These are phyloP conservation scores for Acyrthosiphon pisum DNA, from an alignment of 1,140 invertebrate genomes.

Conservation along the genomic window DNA sequence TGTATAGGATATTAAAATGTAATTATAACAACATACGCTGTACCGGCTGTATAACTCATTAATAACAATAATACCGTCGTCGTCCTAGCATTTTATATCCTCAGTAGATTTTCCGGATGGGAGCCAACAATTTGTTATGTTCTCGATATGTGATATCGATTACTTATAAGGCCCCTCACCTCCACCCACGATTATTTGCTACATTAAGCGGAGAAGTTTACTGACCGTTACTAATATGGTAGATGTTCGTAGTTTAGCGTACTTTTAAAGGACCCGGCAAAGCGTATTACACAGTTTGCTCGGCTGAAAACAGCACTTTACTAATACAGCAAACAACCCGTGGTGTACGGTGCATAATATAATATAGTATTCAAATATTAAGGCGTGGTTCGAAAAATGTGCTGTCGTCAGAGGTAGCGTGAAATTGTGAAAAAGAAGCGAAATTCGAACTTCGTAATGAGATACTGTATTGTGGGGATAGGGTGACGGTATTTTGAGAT, in stretches of 20 bases:
- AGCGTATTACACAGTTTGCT: not conserved
- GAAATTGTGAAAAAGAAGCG: not conserved
- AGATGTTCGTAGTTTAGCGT: not conserved
- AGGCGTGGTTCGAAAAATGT: not conserved
- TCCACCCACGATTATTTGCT: not conserved
- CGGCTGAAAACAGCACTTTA: not conserved
- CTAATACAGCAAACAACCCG: not conserved
- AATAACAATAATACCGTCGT: not conserved
- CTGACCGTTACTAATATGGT: not conserved
- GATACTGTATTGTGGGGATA: too few relatives aligned
- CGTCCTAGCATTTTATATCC: not conserved
- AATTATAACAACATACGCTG: not conserved
- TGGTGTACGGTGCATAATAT: not conserved
- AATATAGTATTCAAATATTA: not conserved
- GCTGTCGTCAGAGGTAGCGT: not conserved
- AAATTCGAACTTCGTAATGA: not conserved
- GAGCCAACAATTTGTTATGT: not conserved
- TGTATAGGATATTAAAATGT: not conserved
- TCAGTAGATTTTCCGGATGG: not conserved
- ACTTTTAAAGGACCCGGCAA: conserved; percentile 15
- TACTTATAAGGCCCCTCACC: not conserved
- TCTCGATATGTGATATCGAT: not conserved
- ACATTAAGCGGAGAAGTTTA: not conserved
- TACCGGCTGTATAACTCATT: not conserved
- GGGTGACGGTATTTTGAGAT: not conserved